Conservation (phyloP, 2,797 vertebrate genomes). For the Hirundo rustica region DNA sequence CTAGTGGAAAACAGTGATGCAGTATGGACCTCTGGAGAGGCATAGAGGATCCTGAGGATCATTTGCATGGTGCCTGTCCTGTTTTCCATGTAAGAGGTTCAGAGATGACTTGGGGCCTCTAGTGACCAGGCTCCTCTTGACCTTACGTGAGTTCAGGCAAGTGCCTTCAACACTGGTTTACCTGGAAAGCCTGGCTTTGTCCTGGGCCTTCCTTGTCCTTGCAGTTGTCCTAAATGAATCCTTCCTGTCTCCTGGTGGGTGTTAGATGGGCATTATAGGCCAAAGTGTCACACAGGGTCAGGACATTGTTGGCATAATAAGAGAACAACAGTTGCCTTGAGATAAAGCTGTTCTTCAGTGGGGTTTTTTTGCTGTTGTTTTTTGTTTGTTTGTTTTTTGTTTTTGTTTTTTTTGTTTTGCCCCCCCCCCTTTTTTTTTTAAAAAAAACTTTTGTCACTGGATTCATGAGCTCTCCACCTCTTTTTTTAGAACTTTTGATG, state of each 20-base stretch:
- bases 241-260: not conserved
- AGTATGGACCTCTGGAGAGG: not conserved
- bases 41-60: not conserved
- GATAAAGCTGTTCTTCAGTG: not conserved
- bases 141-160: fast-evolving
- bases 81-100: not conserved
- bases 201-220: not conserved
- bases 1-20: not conserved
- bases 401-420: not conserved
- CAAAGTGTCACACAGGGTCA: not conserved
- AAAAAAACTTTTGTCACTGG: not conserved
- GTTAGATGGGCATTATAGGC: not conserved
- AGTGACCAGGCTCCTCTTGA: not conserved
- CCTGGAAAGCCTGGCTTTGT: not conserved
- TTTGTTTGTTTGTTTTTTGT: not conserved
- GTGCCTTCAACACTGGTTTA: not conserved
- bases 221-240: not conserved
- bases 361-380: not conserved
- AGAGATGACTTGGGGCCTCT: not conserved
- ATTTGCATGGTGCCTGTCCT: not conserved
- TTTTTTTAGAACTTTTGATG: not conserved
- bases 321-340: not conserved
- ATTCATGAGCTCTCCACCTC: fast-evolving
- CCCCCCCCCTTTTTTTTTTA: too few relatives aligned
- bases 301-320: not conserved